Percentiles rank a stretch among this genome's conserved stretches.
phyloP scores from a whole-genome alignment of 2,113 vertebrate species.

The Lepisosteus osseus region DNA sequence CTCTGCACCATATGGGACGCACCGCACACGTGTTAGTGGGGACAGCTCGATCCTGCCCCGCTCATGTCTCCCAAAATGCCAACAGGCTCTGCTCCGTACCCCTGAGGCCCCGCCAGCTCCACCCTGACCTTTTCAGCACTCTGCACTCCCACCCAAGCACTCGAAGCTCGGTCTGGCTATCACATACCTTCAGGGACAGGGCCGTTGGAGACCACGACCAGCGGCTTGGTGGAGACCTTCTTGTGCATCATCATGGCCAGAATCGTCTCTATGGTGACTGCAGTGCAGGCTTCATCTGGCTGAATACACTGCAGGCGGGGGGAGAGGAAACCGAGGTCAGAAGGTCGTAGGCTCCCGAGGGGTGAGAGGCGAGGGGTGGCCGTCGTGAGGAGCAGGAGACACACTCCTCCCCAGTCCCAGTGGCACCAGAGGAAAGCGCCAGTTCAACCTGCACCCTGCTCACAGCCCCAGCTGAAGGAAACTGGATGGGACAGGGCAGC shows the following conservation, averaged over 20 bases:
- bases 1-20: too few species aligned
- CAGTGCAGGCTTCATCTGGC: constrained; percentile 74
- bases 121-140: neutral
- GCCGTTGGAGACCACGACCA: constrained; percentile 63
- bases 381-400: too few species aligned
- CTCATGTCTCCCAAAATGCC: constrained; percentile 21
- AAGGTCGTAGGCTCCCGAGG: too few species aligned
- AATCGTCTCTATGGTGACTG: constrained; percentile 66
- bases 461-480: too few species aligned
- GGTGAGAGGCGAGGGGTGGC: too few species aligned
- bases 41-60: too few species aligned
- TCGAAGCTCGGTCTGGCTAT: neutral
- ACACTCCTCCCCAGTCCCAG: too few species aligned
- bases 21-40: too few species aligned
- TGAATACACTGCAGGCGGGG: constrained; percentile 72
- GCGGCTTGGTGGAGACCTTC: constrained; percentile 74
- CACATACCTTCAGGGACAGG: neutral
- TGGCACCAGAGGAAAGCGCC: too few species aligned
- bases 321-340: neutral
- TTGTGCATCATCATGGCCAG: constrained; percentile 81
- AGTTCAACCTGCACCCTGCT: too few species aligned
- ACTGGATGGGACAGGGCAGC: too few species aligned
- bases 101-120: constrained; percentile 13
- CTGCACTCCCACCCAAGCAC: constrained; percentile 13
- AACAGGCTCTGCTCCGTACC: constrained; percentile 24